phyloP scores from a whole-genome alignment of 2,113 vertebrate species.

The Phyllostomus hastatus region DNA sequence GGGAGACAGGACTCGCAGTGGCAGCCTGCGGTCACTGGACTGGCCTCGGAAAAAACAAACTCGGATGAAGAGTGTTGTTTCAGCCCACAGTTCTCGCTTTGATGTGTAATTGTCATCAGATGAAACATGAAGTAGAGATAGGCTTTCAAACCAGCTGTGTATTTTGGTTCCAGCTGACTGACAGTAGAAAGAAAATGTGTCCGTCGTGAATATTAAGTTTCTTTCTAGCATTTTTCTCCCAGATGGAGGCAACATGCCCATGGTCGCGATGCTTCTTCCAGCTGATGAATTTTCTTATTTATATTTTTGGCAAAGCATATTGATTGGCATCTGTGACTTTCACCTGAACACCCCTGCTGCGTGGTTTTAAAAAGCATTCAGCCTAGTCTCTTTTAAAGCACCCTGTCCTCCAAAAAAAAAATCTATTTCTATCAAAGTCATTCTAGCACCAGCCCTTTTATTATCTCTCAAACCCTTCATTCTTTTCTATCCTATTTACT shows the following conservation, averaged over 20 bases:
- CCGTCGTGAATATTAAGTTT: conserved; percentile 69
- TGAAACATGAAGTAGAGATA: conserved; percentile 43
- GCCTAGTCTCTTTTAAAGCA: conserved; percentile 18
- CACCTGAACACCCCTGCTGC: conserved; percentile 19
- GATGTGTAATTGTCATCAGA: conserved; percentile 52
- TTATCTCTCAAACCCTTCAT: background rate
- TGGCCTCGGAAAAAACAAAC: background rate
- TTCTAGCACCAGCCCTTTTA: background rate
- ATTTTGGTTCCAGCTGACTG: conserved; percentile 60
- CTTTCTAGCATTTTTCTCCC: conserved; percentile 57
- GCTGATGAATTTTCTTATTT: conserved; percentile 63
- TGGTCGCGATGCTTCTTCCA: conserved; percentile 50
- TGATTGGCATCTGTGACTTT: conserved; percentile 54
- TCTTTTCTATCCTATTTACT: background rate
- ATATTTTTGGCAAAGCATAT: conserved; percentile 58
- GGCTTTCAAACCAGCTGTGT: conserved; percentile 51
- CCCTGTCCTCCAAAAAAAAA: background rate
- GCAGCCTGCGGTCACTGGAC: conserved; percentile 30
- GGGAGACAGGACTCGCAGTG: background rate
- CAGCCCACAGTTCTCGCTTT: conserved; percentile 49
- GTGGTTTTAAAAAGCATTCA: conserved; percentile 4
- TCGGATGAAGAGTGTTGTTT: conserved; percentile 9
- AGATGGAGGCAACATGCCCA: conserved; percentile 35
- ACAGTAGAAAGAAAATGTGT: conserved; percentile 53
- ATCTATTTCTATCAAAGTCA: background rate